Percentiles rank a stretch among this genome's conserved stretches.
These are phyloP conservation scores for Dallia pectoralis DNA, from an alignment of 2,797 vertebrate genomes.

Conservation along the genomic window DNA sequence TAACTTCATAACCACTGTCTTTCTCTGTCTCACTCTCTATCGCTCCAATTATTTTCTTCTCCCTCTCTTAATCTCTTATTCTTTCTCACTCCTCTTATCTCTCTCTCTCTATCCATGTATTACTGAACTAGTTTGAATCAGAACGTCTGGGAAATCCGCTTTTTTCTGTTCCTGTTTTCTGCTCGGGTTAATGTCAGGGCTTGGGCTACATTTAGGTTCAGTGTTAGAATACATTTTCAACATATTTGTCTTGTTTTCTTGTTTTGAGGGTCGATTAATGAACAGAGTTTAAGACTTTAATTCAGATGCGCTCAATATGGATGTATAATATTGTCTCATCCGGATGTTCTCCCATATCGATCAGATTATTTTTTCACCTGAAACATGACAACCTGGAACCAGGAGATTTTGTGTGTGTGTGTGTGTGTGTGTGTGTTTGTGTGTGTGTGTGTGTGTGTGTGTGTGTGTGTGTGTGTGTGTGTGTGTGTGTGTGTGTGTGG, in stretches of 20 bases:
- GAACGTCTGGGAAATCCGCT: no score
- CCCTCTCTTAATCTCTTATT: slow-evolving; percentile 36
- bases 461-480: neutral
- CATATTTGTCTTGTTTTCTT: slow-evolving; percentile 14
- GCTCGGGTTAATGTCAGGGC: no score
- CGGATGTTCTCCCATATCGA: slow-evolving; percentile 62
- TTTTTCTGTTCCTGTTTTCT: no score
- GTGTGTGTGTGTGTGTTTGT: no score
- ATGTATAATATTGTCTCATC: slow-evolving; percentile 65
- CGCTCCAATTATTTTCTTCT: no score
- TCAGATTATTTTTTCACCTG: slow-evolving; percentile 29
- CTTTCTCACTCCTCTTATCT: slow-evolving; percentile 38
- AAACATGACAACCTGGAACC: neutral
- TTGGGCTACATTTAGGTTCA: no score
- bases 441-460: no score
- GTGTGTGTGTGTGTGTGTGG: neutral
- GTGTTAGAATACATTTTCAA: no score
- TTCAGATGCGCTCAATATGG: slow-evolving; percentile 65
- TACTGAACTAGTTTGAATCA: slow-evolving; percentile 4
- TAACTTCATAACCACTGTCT: no score
- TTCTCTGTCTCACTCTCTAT: no score
- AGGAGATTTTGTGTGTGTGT: no score
- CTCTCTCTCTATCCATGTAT: neutral
- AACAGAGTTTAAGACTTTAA: slow-evolving; percentile 55
- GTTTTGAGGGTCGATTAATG: slow-evolving; percentile 58